These are phyloP conservation scores for Eupristina koningsbergeri DNA, from an alignment of 1,140 invertebrate genomes.

Conservation along the genomic window DNA sequence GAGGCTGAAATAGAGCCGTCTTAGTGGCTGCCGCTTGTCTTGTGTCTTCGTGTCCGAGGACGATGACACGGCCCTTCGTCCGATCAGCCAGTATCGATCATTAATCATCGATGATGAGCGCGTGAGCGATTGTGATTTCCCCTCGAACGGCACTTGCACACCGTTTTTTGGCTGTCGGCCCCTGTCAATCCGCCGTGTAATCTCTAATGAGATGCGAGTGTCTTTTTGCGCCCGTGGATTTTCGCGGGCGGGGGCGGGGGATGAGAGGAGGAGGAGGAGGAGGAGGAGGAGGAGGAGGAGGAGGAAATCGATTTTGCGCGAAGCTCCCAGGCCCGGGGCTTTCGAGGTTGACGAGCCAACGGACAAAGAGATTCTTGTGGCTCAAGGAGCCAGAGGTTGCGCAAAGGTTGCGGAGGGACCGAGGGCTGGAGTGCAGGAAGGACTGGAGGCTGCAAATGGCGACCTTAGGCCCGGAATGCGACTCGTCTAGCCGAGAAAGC, in stretches of 20 bases:
- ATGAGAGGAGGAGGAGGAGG: too few relatives aligned
- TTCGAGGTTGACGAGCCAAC: too few relatives aligned
- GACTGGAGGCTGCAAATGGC: background rate
- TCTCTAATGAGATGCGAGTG: conserved; percentile 37
- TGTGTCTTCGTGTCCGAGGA: conserved; percentile 48
- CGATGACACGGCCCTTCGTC: conserved; percentile 65
- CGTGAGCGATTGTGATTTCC: conserved; percentile 45
- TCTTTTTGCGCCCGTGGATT: too few relatives aligned
- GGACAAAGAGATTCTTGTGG: too few relatives aligned
- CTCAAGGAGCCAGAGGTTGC: background rate
- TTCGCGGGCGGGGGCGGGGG: too few relatives aligned
- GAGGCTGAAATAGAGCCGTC: conserved; percentile 46
- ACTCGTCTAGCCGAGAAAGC: background rate
- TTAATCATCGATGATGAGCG: conserved; percentile 64
- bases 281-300: too few relatives aligned
- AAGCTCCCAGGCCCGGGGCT: too few relatives aligned
- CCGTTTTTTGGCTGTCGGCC: conserved; percentile 30
- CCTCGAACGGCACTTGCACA: conserved; percentile 43
- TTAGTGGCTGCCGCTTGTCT: conserved; percentile 8
- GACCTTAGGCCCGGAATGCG: background rate
- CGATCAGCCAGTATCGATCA: conserved; percentile 59
- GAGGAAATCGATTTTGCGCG: too few relatives aligned
- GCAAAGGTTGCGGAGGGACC: too few relatives aligned
- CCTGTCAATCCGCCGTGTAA: too few relatives aligned
- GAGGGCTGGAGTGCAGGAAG: background rate